phyloP scores from a whole-genome alignment of 2,888 invertebrate genomes.

The Ornithoptera priamus region DNA sequence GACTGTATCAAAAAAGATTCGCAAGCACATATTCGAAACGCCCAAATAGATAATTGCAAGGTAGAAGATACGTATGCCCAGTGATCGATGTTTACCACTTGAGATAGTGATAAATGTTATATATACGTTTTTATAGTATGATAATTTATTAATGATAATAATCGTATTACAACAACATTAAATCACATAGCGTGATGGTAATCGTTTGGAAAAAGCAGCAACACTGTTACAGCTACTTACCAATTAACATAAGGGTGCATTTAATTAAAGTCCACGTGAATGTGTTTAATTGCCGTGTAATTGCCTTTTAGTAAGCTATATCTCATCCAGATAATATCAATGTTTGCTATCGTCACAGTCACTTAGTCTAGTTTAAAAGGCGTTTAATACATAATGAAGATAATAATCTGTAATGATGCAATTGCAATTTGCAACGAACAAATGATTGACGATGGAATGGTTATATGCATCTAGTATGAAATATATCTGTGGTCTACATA shows the following conservation, averaged over 20 bases:
- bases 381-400: not conserved
- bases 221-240: slow-evolving; percentile 41
- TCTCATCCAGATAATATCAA: slow-evolving; percentile 38
- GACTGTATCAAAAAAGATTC: too few species aligned
- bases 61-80: too few species aligned
- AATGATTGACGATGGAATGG: not conserved
- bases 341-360: slow-evolving; percentile 27
- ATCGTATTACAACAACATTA: not conserved
- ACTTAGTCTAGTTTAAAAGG: slow-evolving; percentile 30
- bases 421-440: slow-evolving; percentile 3
- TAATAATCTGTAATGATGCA: slow-evolving; percentile 15
- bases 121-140: not conserved
- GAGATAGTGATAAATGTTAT: not conserved
- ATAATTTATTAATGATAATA: not conserved
- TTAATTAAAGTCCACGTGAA: slow-evolving; percentile 53
- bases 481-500: too few species aligned
- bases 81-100: too few species aligned
- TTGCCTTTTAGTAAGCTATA: slow-evolving; percentile 55
- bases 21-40: too few species aligned
- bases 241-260: slow-evolving; percentile 69
- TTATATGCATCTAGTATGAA: too few species aligned
- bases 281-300: slow-evolving; percentile 69
- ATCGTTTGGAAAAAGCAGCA: slow-evolving; percentile 28
- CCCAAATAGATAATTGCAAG: too few species aligned
- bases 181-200: slow-evolving; percentile 18